Base-by-base conservation (phyloP, 2,113 vertebrate genomes). In the Salvelinus sp. region DNA sequence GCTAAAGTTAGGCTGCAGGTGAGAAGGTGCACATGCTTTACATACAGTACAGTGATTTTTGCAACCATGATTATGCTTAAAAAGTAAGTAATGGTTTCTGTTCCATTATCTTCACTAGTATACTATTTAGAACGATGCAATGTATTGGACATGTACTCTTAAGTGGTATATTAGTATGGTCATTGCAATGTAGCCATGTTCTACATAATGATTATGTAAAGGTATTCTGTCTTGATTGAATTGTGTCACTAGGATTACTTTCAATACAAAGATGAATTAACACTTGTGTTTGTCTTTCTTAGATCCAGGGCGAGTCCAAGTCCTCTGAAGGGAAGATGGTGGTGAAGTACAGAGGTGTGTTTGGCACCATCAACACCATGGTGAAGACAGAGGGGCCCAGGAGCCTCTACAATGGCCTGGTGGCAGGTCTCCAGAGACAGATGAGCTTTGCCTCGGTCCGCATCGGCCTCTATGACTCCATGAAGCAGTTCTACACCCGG, bases 381-480 rank as follows among this genome's bases (percentile, higher is more conserved):
- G 93, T 95, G 87, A 91, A 82, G 86, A 95, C 69, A 0, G 96
- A 97, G 84, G 96, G 96, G 0, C 85, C 91, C 0, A 77, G 88
- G 74, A 95, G 95, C 75, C 94, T 94, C 4, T 97, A 97, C 93
- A 93, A 82, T 0, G 96, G 96, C 12, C 79, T 97, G 85, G 92
- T 86, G 4, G 96, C 96, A 0, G 96, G 96, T 5, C 95, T 97
- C 68, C 96, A 97, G 47, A 93, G 96, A 14, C 96, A 97, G 90
- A 95, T 96, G 94, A 92, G 95, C 83, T 97, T 98, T 0, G 94
- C 96, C 18, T 98, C 96, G 0, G 92, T 97, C 84, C 94, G 95
- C 38, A 96, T 98, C 0, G 96, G 96, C 6, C 93, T 97, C 0
- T 97, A 97, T 0, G 96, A 98, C 92, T 95, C 93, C 0, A 93